A percentile compares a stretch with the other conserved stretches of the same genome.
phyloP scores from a whole-genome alignment of 2,797 vertebrate genomes.

The Chiroxiphia lanceolata region DNA sequence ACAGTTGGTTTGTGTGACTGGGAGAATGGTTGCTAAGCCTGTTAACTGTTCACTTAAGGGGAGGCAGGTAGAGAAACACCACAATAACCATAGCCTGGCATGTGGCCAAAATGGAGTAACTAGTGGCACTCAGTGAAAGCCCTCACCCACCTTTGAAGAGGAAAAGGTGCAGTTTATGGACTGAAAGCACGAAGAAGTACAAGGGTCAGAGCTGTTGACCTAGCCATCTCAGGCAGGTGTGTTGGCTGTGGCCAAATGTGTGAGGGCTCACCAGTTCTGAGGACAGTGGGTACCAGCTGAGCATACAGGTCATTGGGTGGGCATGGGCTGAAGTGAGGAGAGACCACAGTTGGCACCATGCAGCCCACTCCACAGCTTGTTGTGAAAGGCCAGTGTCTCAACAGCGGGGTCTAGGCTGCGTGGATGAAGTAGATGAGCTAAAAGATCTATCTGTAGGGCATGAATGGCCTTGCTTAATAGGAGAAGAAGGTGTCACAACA shows the following conservation, averaged over 20 bases:
- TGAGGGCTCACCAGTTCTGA: neutral
- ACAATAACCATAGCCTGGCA: neutral
- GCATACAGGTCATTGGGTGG: neutral
- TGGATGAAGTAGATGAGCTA: neutral
- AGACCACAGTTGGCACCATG: neutral
- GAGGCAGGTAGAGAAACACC: neutral
- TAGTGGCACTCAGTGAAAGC: neutral
- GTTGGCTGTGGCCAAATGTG: neutral
- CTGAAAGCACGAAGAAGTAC: neutral
- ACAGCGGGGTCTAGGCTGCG: neutral
- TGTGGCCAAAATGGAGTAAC: neutral
- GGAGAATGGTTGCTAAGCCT: neutral
- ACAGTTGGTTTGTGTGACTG: accelerated
- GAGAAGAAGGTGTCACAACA: neutral
- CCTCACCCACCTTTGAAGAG: neutral
- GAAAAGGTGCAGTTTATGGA: neutral
- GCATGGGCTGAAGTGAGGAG: neutral
- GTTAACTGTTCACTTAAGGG: neutral
- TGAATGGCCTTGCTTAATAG: neutral
- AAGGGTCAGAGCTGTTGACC: neutral
- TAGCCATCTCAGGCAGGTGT: neutral
- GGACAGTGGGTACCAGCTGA: neutral
- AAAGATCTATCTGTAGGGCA: neutral
- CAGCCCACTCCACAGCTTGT: neutral
- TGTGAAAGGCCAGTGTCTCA: neutral